Conservation (phyloP, 2,888 invertebrate genomes). For the Cyclophora punctaria region DNA sequence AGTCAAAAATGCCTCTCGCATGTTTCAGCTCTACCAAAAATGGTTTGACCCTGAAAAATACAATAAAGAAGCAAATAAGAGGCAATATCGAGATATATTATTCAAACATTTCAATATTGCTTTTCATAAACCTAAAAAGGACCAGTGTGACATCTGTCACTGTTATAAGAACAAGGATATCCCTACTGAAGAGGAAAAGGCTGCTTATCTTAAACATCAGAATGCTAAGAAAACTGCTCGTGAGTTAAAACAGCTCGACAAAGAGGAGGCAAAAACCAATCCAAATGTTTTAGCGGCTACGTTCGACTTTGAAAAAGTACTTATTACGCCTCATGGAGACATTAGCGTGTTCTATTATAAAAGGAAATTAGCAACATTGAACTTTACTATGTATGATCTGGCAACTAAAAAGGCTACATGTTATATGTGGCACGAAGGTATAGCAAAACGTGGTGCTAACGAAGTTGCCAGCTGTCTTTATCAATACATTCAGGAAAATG, state of each 20-base stretch:
- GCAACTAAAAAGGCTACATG: conserved; percentile 6
- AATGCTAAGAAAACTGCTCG: neutral
- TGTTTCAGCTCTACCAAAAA: no score
- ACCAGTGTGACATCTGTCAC: neutral
- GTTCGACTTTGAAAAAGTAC: conserved; percentile 11
- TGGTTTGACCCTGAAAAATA: no score
- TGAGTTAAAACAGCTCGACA: neutral
- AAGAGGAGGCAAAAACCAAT: conserved; percentile 1
- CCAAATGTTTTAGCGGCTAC: conserved; percentile 4
- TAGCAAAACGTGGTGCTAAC: conserved; percentile 8
- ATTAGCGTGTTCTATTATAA: conserved; percentile 15
- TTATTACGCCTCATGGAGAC: conserved; percentile 10
- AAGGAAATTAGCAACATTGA: conserved; percentile 7
- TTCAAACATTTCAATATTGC: neutral
- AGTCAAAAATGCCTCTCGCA: neutral
- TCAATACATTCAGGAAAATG: conserved; percentile 1
- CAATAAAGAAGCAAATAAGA: no score
- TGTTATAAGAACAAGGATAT: neutral
- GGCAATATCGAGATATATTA: no score
- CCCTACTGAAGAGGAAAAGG: neutral
- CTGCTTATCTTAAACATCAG: neutral
- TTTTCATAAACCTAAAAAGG: conserved; percentile 1
- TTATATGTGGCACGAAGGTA: conserved; percentile 10
- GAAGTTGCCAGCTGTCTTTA: conserved; percentile 11
- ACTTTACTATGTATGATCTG: conserved; percentile 10